phyloP scores from a whole-genome alignment of 2,888 invertebrate species.

The Spisula solida region DNA sequence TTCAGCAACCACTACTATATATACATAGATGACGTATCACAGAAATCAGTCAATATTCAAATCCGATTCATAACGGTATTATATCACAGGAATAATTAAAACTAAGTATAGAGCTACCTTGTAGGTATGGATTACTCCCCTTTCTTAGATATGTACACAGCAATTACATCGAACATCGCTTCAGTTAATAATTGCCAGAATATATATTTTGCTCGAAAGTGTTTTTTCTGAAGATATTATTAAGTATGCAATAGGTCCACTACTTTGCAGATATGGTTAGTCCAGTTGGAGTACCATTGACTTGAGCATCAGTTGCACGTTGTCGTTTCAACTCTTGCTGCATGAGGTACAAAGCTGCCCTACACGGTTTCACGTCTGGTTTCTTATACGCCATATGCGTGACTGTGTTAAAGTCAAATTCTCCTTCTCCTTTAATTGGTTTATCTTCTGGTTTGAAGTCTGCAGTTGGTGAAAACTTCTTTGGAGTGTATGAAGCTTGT shows the following conservation, averaged over 20 bases:
- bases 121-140: too few species aligned
- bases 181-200: too few species aligned
- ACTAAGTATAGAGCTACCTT: too few species aligned
- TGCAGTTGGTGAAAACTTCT: constrained; percentile 74
- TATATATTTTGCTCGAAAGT: too few species aligned
- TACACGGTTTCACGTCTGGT: constrained; percentile 80
- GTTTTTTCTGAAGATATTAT: too few species aligned
- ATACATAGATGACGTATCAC: too few species aligned
- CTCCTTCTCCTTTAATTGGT: constrained; percentile 72
- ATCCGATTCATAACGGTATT: too few species aligned
- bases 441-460: constrained; percentile 80
- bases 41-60: too few species aligned
- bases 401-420: constrained; percentile 82
- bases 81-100: too few species aligned
- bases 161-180: too few species aligned
- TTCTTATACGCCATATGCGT: constrained; percentile 79
- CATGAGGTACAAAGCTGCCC: constrained; percentile 80
- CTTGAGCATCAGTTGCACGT: constrained; percentile 51
- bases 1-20: too few species aligned
- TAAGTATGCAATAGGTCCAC: neutral
- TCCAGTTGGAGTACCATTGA: constrained; percentile 59
- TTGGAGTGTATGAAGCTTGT: constrained; percentile 78
- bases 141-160: too few species aligned
- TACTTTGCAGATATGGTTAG: constrained; percentile 66
- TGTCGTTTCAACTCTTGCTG: constrained; percentile 79